Base-by-base conservation (phyloP, 2,888 invertebrate species). In the Stictocephala bisonia region DNA sequence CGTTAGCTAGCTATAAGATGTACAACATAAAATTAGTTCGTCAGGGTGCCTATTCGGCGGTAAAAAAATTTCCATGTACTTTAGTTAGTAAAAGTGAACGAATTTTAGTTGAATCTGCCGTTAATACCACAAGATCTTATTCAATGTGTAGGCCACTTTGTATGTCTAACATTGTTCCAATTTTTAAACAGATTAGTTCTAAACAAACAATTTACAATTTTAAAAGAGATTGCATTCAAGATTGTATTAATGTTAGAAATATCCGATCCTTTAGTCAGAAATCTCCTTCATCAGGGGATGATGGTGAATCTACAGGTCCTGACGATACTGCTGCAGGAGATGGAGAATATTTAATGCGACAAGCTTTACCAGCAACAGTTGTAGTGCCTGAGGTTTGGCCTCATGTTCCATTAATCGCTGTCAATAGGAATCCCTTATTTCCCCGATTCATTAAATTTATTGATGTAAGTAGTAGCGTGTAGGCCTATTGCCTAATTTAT, bases 371-470 rank as follows among this genome's bases (percentile, higher is more conserved):
- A 24, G 95, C 96, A 0, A 93, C 96, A 0, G 93, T 97, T 56
- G 93, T 94, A 15, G 94, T 99, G 27, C 99, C 99, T 0, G 98
- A 98, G 83, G 92, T 94, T 9, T 98, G 97, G 93, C 99, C 99
- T 0, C 93, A 94, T 83, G 91, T 99, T 20, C 99, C 99, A 2
- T 91, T 99, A 7, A 92, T 99, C 79, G 96, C 98, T 0, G 94
- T 99, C 77, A 92, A 89, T 81, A 90, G 97, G 79, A 96, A 97
- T 86, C 98, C 99, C 3, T 94, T 99, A 0, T 99, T 99, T 86
- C 99, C 99, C 20, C 90, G 96, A 79, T 99, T 99, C 84, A 97
- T 99, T 79, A 99, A 99, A 86, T 90, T 99, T 79, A 91, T 99
- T 76, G 99, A 99, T 88, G 94, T 95, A 82, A 79, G 81, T 75